These are phyloP conservation scores for Dastarcus helophoroides DNA, from an alignment of 2,888 invertebrate genomes.

Conservation along the genomic window DNA sequence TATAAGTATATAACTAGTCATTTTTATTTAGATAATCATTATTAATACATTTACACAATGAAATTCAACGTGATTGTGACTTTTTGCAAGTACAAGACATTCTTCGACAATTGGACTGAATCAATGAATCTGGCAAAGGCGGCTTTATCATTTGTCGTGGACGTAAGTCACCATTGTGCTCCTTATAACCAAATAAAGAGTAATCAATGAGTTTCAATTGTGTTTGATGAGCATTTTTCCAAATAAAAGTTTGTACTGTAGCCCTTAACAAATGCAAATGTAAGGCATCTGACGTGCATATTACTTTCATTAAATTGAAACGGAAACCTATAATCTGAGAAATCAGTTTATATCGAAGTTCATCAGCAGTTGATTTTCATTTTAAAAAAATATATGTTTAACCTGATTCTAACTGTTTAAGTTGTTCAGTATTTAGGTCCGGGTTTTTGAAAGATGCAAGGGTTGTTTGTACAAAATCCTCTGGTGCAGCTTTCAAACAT, in stretches of 20 bases:
- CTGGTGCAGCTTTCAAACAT: conserved; percentile 15
- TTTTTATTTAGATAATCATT: too few species aligned
- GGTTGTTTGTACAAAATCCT: conserved; percentile 17
- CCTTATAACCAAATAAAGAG: too few species aligned
- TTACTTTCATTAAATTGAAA: conserved; percentile 17
- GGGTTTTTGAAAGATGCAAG: conserved; percentile 14
- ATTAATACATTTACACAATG: conserved; percentile 4
- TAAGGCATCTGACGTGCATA: conserved; percentile 18
- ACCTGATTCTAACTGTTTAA: conserved; percentile 14
- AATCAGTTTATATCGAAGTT: conserved; percentile 14
- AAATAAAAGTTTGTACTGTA: conserved; percentile 19
- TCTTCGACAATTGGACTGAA: conserved; percentile 3
- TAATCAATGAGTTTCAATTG: too few species aligned
- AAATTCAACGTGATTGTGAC: conserved; percentile 3
- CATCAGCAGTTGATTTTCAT: conserved; percentile 18
- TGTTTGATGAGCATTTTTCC: too few species aligned
- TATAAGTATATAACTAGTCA: conserved; percentile 3
- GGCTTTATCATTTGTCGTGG: conserved; percentile 5
- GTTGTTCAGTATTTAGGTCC: conserved; percentile 16
- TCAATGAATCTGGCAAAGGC: conserved; percentile 1
- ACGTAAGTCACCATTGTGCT: too few species aligned
- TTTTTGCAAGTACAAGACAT: conserved; percentile 4
- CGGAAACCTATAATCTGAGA: conserved; percentile 17
- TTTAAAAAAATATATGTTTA: conserved; percentile 16
- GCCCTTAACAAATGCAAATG: conserved; percentile 20